Evolutionary conservation across 2,888 invertebrate genomes (phyloP), one percentile per base, ranked within the genome.

Genomic region (Drosophila algonquin): DNA sequence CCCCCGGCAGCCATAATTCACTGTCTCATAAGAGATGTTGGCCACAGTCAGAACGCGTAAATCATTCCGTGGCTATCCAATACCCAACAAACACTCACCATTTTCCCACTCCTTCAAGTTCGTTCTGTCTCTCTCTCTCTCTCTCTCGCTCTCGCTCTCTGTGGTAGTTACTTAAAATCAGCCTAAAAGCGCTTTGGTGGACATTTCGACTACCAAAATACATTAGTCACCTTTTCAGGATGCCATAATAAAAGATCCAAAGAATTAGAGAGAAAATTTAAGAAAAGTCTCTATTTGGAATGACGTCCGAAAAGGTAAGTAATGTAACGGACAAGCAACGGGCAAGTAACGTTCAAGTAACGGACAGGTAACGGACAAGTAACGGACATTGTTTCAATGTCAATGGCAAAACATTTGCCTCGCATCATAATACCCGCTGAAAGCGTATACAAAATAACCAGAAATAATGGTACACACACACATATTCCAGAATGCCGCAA

Each of bases 1-100:
- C 75, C 75, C 75, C 58, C 71, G 71, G 75, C 59, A 70, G 71
- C 67, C 73, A 81, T 85, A 89, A 89, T 81, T 89, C 76, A 89
- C 65, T 60, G 71, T 73, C 75, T 76, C 65, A 72, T 75, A 79
- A 75, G 68, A 67, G 64, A 67, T 62, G 75, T 72, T 50, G 67
- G 48, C 54, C 54, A 32, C 75, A 75, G 63, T 51, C 53, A 27
- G 59, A 63, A 59, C 69, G 76, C 73, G 75, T 84, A 84, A 84
- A 89, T 84, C 84, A 84, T 88, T 65, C 70, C 47, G 47, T 59
- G 70, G 63, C 63, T 72, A 58, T 57, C 67, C 75, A 73, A 70
- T 56, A 70, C 46, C 73, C 70, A 63, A 54, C 68, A 50, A 54
- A 40, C 32, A n/a, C 32, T 32, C 48, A 45, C 35, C 24, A 50